These are phyloP conservation scores for Gavialis gangeticus DNA, from an alignment of 2,113 vertebrate genomes.

Conservation along the genomic window DNA sequence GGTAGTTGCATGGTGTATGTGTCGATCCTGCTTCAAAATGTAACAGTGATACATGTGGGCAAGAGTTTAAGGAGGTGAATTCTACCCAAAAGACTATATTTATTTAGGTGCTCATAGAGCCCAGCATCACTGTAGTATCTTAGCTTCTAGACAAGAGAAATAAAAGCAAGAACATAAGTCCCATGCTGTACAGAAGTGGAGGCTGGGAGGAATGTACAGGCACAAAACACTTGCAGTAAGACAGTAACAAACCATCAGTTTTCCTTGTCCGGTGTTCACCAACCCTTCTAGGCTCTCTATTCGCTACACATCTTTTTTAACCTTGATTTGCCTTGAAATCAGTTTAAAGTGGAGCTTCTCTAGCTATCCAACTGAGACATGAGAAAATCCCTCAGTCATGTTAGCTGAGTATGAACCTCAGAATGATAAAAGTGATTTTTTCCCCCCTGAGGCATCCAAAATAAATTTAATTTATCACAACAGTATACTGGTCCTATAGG, in stretches of 20 bases:
- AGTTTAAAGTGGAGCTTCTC: background rate
- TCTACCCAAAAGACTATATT: background rate
- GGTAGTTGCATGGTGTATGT: background rate
- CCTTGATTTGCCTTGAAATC: background rate
- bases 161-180: background rate
- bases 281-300: background rate
- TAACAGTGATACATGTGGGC: fast-evolving
- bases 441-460: background rate
- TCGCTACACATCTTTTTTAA: background rate
- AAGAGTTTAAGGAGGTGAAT: background rate
- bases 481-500: background rate
- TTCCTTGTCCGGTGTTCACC: no score
- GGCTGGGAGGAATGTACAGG: background rate
- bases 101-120: background rate
- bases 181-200: background rate
- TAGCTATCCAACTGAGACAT: background rate
- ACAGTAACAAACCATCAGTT: fast-evolving
- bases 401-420: background rate
- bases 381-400: background rate
- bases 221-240: background rate
- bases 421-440: background rate
- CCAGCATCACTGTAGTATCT: fast-evolving
- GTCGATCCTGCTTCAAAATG: fast-evolving
- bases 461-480: background rate
- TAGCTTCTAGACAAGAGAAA: background rate